Evolutionary conservation across 2,113 vertebrate species (phyloP).

Genomic region (Corydoras sp.): DNA sequence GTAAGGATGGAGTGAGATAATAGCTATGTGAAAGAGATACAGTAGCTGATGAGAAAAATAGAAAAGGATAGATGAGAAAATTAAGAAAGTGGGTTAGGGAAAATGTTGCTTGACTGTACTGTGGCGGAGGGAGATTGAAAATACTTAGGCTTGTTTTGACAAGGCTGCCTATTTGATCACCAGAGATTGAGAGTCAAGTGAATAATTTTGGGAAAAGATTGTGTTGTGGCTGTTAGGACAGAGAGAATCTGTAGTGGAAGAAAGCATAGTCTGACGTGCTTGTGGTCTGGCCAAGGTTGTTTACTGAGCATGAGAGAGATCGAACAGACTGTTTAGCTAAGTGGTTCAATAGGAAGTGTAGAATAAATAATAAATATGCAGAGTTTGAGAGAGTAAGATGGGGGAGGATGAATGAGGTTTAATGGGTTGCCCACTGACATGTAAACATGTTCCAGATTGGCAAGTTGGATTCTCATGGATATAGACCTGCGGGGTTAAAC

Average conservation of each 20-base stretch:
- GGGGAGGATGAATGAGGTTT: background rate
- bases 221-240: slow-evolving; percentile 5
- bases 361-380: slow-evolving; percentile 18
- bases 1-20: too few relatives aligned
- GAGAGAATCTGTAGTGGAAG: background rate
- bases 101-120: too few relatives aligned
- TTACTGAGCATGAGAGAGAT: background rate
- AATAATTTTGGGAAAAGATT: background rate
- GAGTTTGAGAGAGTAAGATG: background rate
- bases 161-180: background rate
- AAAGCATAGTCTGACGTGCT: background rate
- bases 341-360: slow-evolving; percentile 3
- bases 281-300: background rate
- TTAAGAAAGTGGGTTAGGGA: too few relatives aligned
- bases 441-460: slow-evolving; percentile 49
- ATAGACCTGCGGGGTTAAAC: slow-evolving; percentile 41
- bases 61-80: too few relatives aligned
- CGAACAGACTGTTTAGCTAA: slow-evolving; percentile 3
- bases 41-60: too few relatives aligned
- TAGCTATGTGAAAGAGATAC: too few relatives aligned
- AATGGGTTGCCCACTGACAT: slow-evolving; percentile 21
- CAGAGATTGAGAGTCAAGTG: background rate
- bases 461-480: slow-evolving; percentile 16
- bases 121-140: too few relatives aligned
- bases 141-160: background rate